Percentiles rank a stretch among this genome's conserved stretches.
phyloP scores from a whole-genome alignment of 2,113 vertebrate species.

The Reinhardtius hippoglossoides region DNA sequence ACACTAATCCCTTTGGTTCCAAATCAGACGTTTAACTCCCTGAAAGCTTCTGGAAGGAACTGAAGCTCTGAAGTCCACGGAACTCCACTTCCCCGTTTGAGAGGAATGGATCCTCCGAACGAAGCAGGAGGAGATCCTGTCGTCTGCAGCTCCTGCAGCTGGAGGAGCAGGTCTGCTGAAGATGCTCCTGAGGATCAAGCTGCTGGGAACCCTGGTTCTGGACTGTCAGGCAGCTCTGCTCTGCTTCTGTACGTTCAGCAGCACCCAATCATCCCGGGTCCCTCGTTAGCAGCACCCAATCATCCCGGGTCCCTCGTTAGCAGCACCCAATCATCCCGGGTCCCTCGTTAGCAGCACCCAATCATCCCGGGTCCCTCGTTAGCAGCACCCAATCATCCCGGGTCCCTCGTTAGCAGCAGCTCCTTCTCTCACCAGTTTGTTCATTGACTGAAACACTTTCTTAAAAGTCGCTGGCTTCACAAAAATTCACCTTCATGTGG shows the following conservation, averaged over 20 bases:
- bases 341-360: too few relatives aligned
- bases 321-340: too few relatives aligned
- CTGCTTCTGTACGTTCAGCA: too few relatives aligned
- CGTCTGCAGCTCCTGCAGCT: background rate
- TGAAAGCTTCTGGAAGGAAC: too few relatives aligned
- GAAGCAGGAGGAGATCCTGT: background rate
- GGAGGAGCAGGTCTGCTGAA: background rate
- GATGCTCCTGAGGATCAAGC: background rate
- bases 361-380: too few relatives aligned
- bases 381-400: too few relatives aligned
- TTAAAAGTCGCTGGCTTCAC: background rate
- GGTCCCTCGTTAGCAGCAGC: background rate
- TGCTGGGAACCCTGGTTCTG: background rate
- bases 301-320: too few relatives aligned
- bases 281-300: constrained; percentile 9
- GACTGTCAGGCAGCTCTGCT: constrained; percentile 47
- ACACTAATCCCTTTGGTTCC: background rate
- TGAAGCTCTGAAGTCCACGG: background rate
- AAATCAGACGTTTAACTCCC: too few relatives aligned
- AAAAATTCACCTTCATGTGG: constrained; percentile 4
- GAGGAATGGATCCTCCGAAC: background rate
- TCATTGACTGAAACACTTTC: constrained; percentile 1
- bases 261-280: constrained; percentile 34
- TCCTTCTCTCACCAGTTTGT: background rate
- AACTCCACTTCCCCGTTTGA: background rate